Percentiles rank a stretch among this genome's conserved stretches.
phyloP scores from a whole-genome alignment of 1,140 invertebrate species.

The Drosophila funebris region DNA sequence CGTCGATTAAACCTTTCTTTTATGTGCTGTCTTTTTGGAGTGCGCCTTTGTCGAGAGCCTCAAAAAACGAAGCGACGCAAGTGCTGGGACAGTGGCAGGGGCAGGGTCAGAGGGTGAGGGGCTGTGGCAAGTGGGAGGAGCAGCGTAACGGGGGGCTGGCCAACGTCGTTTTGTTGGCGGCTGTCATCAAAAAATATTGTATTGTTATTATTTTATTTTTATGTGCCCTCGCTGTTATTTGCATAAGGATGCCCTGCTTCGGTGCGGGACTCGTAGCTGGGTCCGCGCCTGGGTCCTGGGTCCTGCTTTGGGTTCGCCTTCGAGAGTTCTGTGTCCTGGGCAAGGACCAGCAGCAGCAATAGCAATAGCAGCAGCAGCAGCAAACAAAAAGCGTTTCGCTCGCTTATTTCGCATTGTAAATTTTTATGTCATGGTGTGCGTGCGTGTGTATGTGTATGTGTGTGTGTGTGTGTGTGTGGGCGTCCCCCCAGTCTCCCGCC shows the following conservation, averaged over 20 bases:
- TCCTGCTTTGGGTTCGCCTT: slow-evolving; percentile 48
- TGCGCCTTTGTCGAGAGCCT: slow-evolving; percentile 45
- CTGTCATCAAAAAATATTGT: slow-evolving; percentile 82
- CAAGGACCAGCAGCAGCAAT: slow-evolving; percentile 18
- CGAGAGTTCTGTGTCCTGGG: slow-evolving; percentile 13
- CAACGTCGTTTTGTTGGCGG: slow-evolving; percentile 51
- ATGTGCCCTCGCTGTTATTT: slow-evolving; percentile 72
- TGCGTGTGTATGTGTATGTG: slow-evolving; percentile 30
- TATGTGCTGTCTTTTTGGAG: slow-evolving; percentile 61
- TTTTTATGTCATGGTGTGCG: slow-evolving; percentile 64
- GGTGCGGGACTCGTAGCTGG: slow-evolving; percentile 2
- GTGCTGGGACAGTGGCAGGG: not conserved
- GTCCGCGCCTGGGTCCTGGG: not conserved
- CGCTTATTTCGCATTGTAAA: slow-evolving; percentile 81
- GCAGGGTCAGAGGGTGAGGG: not conserved
- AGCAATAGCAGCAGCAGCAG: not conserved
- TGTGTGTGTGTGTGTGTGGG: slow-evolving; percentile 36
- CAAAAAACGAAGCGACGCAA: not conserved
- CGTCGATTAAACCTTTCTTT: slow-evolving; percentile 80
- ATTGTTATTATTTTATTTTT: slow-evolving; percentile 83
- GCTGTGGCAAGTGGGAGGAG: not conserved
- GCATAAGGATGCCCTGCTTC: slow-evolving; percentile 67
- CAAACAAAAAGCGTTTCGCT: slow-evolving; percentile 67
- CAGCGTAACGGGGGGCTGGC: not conserved
- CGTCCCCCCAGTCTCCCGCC: slow-evolving; percentile 31